Evolutionary conservation across 2,888 invertebrate genomes (phyloP), one percentile per base, ranked within the genome.

Genomic region (Mesorhabditis belari): DNA sequence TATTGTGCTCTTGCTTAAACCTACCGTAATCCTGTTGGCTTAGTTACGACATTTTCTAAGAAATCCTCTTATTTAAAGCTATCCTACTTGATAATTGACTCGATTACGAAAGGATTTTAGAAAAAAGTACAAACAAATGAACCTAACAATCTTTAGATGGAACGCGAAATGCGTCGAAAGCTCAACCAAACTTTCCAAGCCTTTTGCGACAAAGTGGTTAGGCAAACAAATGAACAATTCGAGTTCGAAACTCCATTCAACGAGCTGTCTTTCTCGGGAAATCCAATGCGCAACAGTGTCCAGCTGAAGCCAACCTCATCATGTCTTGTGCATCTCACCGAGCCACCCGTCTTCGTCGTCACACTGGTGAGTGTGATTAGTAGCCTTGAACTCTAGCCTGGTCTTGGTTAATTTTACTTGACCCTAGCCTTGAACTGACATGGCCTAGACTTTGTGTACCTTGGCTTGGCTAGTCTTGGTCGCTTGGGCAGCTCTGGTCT

Each of bases 291-390:
- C 21, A 77, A 76, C 9, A 70, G 77, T 2, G 70, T 69, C 25
- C 70, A 63, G 27, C 86, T 99, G 3, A 95, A 96, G 81, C 98
- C 98, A 0, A 98, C 98, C 0, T 93, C 92, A 2, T 92, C 93
- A n/a, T 94, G 94, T 73, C 86, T 98, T 61, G 95, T 98, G 4
- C 93, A 91, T 84, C 87, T 98, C 2, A 92, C 93, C 0, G 96
- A 98, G 85, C 96, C 96, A 95, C 98, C 98, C 23, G 95, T 98
- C 69, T 95, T 98, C 84, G 96, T 99, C 19, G 92, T 96, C 63
- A 91, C 96, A 0, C 85, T 99, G 29, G 62, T 64, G 6, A n/a
- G n/a, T n/a, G n/a, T n/a, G n/a, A n/a, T n/a, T n/a, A 25, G 59
- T 54, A 29, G 58, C 52, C 6, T 3, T 17, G 6, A 29, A 27